Evolutionary conservation across 1,140 invertebrate species (phyloP).

Genomic region (Ceratina australensis): DNA sequence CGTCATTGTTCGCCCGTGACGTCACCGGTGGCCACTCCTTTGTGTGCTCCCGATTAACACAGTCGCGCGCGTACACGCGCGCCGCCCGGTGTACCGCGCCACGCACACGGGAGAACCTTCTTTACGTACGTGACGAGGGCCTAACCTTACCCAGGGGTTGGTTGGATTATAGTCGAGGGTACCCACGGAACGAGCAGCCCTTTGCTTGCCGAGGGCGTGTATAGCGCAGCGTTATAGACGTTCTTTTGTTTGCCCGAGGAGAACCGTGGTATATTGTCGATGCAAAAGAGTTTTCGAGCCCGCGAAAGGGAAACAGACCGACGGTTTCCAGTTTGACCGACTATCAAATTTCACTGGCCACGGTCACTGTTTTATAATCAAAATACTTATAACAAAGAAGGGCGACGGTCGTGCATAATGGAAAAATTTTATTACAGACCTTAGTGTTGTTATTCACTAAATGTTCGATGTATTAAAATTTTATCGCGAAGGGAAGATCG

Average conservation of each 20-base stretch:
- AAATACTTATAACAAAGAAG: too few species aligned
- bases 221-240: conserved; percentile 42
- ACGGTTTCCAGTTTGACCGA: conserved; percentile 47
- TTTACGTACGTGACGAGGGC: conserved; percentile 28
- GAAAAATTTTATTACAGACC: too few species aligned
- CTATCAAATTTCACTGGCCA: conserved; percentile 64
- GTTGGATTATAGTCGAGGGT: conserved; percentile 51
- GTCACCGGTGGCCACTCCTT: conserved; percentile 50
- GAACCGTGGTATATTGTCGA: conserved; percentile 17
- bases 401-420: too few species aligned
- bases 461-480: too few species aligned
- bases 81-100: neutral
- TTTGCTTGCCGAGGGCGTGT: conserved; percentile 68
- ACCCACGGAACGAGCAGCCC: conserved; percentile 43
- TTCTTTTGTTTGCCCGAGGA: conserved; percentile 65
- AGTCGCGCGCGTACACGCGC: conserved; percentile 5
- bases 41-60: conserved; percentile 46
- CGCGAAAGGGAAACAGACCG: neutral
- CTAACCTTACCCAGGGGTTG: conserved; percentile 20
- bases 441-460: too few species aligned
- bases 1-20: conserved; percentile 41
- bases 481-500: too few species aligned
- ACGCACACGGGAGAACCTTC: neutral
- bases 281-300: conserved; percentile 37
- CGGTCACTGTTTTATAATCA: neutral